Evolutionary conservation across 2,888 invertebrate species (phyloP).

Genomic region (Cyrtodaria siliqua): DNA sequence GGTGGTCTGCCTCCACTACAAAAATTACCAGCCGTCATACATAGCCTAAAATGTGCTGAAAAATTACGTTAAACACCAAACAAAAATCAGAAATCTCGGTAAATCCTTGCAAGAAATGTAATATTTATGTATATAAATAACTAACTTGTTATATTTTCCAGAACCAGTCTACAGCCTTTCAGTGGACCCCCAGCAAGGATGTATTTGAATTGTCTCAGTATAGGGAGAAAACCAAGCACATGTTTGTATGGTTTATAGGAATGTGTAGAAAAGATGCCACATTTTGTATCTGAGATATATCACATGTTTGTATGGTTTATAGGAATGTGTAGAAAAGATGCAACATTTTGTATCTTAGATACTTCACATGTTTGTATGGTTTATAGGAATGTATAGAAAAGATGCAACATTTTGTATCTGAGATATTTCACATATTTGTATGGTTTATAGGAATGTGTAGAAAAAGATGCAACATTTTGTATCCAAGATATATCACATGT

Average conservation of each 20-base stretch:
- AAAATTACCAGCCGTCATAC: no score
- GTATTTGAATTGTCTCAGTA: slow-evolving; percentile 86
- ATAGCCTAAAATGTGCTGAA: no score
- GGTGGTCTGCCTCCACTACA: no score
- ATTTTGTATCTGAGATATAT: slow-evolving; percentile 90
- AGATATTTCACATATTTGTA: slow-evolving; percentile 90
- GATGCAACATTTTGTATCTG: no score
- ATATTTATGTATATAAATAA: no score
- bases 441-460: slow-evolving; percentile 97
- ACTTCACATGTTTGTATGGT: no score
- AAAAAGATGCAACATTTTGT: slow-evolving; percentile 93
- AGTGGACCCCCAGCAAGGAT: slow-evolving; percentile 67
- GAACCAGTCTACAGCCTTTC: slow-evolving; percentile 69
- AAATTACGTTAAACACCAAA: no score
- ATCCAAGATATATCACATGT: not conserved
- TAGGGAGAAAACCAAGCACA: slow-evolving; percentile 90
- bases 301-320: not conserved
- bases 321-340: no score
- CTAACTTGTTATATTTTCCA: slow-evolving; percentile 59
- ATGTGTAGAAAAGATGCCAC: slow-evolving; percentile 93
- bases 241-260: slow-evolving; percentile 94
- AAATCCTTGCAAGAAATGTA: no score
- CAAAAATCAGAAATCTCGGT: no score
- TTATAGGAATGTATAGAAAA: no score
- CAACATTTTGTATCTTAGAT: no score